Evolutionary conservation across 1,140 invertebrate species (phyloP), one percentile per base, ranked within the genome.

Genomic region (Parasteatoda tepidariorum): DNA sequence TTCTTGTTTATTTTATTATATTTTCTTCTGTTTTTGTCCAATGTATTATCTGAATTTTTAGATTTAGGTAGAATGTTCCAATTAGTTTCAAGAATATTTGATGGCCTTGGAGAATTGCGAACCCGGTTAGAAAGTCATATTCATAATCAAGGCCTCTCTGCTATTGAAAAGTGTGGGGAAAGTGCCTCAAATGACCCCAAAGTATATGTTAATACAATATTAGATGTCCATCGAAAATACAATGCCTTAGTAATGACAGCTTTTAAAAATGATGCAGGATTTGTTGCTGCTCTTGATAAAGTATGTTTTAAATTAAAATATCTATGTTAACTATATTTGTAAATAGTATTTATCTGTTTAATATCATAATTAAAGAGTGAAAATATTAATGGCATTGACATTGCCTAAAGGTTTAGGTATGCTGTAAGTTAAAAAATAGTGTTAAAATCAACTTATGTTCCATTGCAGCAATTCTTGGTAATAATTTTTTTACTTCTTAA

Each of bases 141-240:
- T 86, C 93, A 94, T 84, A 93, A 93, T 86, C 97, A 99, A 91
- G 98, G 98, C 24, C 73, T 86, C 31, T 62, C 75, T 31, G 85
- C 85, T 6, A 95, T 99, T 86, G 97, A 98, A 89, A 97, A 97
- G 57, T 95, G 99, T 86, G 97, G 97, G 89, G 96, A 96, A 89
- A 95, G 94, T 87, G 95, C 95, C 93, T 24, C 83, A n/a, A 85
- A 85, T 74, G 98, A 99, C 92, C 97, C 98, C 0, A 99, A 98
- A 90, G 91, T 97, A 64, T 99, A 99, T 90, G 97, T 99, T 13
- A 97, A 95, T 86, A 98, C 97, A 15, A 99, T 99, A 85, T 91
- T 99, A 85, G 95, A 97, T 88, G 97, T 99, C 22, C 97, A 99
- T 90, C 96, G 97, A 90, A 98, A 99, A 87, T 99, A 98, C 89